These are phyloP conservation scores for Neoascia interrupta DNA, from an alignment of 2,888 invertebrate species.

Conservation along the genomic window DNA sequence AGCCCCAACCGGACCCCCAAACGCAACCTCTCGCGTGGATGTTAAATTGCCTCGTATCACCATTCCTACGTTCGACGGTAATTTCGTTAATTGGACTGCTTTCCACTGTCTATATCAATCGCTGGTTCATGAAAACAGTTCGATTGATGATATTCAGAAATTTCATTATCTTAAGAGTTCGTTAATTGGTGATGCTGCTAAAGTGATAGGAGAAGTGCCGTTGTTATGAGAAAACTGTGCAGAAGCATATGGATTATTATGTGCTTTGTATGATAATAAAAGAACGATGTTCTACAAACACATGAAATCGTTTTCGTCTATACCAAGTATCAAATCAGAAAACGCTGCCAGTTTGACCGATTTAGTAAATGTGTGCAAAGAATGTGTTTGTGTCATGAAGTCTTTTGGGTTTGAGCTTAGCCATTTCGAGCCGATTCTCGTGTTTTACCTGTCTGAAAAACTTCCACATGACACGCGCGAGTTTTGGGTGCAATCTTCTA, in stretches of 20 bases:
- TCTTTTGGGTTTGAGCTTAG: not conserved
- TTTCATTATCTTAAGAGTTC: not conserved
- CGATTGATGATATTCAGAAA: not conserved
- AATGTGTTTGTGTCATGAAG: not conserved
- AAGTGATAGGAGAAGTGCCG: not conserved
- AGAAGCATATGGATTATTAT: not conserved
- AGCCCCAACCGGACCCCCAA: no score
- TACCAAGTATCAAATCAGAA: not conserved
- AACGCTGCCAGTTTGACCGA: not conserved
- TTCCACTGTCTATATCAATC: not conserved
- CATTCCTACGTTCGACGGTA: not conserved
- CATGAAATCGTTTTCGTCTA: not conserved
- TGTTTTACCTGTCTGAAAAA: not conserved
- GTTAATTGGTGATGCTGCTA: not conserved
- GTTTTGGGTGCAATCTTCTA: no score
- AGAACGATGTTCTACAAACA: conserved; percentile 1
- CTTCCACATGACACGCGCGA: no score
- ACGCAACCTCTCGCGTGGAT: no score
- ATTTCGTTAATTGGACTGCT: not conserved
- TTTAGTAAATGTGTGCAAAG: conserved; percentile 10
- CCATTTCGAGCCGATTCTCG: not conserved
- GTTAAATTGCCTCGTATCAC: not conserved
- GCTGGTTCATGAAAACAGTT: not conserved
- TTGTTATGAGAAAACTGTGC: not conserved
- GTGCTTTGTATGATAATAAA: not conserved